Evolutionary conservation across 2,888 invertebrate genomes (phyloP).

Genomic region (Eurytoma adleriae): DNA sequence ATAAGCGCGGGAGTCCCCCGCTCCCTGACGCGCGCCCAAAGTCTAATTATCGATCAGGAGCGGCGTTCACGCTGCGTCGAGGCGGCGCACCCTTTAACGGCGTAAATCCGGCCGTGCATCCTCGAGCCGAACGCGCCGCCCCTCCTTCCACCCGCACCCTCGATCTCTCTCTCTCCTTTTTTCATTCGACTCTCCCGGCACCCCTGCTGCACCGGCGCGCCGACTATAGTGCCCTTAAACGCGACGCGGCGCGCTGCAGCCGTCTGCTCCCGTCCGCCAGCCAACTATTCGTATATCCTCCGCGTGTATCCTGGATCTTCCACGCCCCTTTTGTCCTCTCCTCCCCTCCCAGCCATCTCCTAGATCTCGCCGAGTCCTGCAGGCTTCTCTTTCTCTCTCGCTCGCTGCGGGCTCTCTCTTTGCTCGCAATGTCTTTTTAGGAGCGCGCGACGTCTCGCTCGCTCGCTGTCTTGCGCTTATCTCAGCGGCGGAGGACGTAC

Average conservation of each 20-base stretch:
- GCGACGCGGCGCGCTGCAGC: background rate
- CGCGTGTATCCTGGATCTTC: constrained; percentile 32
- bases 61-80: background rate
- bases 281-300: constrained; percentile 57
- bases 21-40: constrained; percentile 1
- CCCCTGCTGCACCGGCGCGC: background rate
- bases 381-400: constrained; percentile 23
- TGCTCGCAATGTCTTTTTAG: constrained; percentile 24
- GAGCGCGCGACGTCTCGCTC: background rate
- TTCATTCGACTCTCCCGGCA: constrained; percentile 6
- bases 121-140: background rate
- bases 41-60: constrained; percentile 39
- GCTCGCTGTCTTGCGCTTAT: constrained; percentile 18
- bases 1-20: background rate
- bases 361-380: background rate
- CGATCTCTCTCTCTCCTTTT: background rate
- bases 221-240: constrained; percentile 15
- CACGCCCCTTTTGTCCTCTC: constrained; percentile 24
- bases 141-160: no score
- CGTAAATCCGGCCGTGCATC: constrained; percentile 17
- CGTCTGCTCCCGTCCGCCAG: constrained; percentile 47
- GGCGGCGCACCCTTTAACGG: constrained; percentile 24
- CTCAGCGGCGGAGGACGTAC: background rate
- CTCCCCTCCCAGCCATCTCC: constrained; percentile 25
- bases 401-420: background rate